Percentiles rank a stretch among this genome's conserved stretches.
These are phyloP conservation scores for Enteromius mattozi DNA, from an alignment of 2,797 vertebrate species.

Conservation along the genomic window DNA sequence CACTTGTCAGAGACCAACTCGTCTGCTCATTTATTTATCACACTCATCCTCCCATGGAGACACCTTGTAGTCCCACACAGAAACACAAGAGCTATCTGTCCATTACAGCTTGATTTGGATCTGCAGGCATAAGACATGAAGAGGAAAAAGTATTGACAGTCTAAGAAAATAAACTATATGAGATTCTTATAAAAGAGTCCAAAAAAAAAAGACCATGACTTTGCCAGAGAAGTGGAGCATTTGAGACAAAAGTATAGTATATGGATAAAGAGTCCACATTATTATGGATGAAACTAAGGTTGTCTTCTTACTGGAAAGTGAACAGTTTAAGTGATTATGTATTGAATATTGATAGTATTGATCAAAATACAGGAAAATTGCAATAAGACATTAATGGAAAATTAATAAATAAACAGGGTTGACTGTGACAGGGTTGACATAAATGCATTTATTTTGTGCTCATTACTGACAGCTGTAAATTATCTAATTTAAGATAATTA, in stretches of 20 bases:
- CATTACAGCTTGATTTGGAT: conserved; percentile 71
- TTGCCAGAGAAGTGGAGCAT: neutral
- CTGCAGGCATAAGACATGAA: conserved; percentile 65
- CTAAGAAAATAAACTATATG: conserved; percentile 60
- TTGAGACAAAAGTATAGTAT: neutral
- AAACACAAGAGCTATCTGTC: conserved; percentile 67
- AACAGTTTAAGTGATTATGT: neutral
- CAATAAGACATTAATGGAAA: neutral
- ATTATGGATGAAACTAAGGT: neutral
- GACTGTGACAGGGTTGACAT: neutral
- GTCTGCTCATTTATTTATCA: conserved; percentile 82
- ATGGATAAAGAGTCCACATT: neutral
- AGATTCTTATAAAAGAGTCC: neutral
- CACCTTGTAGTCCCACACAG: conserved; percentile 59
- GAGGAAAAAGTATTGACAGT: conserved; percentile 66
- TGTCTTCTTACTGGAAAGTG: neutral
- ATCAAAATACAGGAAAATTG: neutral
- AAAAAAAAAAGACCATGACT: neutral
- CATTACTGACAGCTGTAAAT: neutral
- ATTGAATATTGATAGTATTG: neutral
- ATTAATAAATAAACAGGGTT: neutral
- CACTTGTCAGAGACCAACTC: conserved; percentile 82
- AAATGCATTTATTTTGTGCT: neutral
- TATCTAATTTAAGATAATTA: no score
- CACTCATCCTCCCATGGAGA: conserved; percentile 66